These are phyloP conservation scores for Oikopleura albicans DNA, from an alignment of 23 tunicate genomes.

Conservation along the genomic window DNA sequence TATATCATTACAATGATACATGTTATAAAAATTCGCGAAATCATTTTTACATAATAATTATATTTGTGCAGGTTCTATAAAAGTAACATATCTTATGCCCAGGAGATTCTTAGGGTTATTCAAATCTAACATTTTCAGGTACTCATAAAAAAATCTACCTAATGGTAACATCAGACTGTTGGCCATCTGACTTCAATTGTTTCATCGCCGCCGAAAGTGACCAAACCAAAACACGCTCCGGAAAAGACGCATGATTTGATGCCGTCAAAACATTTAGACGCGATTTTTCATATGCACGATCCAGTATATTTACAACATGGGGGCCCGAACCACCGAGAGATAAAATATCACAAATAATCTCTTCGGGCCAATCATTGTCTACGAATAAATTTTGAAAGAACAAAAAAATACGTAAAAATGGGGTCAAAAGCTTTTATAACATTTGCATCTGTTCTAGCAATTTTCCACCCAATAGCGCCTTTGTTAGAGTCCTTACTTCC, in stretches of 20 bases:
- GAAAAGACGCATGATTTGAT: background rate
- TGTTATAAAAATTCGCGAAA: no score
- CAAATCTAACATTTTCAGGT: no score
- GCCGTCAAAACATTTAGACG: background rate
- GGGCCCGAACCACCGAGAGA: conserved; percentile 4
- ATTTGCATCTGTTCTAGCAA: no score
- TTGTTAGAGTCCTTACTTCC: background rate
- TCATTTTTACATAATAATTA: no score
- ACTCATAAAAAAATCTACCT: no score
- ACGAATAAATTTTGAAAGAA: background rate
- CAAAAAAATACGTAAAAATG: background rate
- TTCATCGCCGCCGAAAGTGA: background rate
- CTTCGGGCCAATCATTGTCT: background rate
- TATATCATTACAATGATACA: no score
- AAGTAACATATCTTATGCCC: no score
- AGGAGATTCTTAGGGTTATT: no score
- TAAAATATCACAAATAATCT: background rate
- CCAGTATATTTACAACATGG: background rate
- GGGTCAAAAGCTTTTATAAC: no score
- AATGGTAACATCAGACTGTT: background rate
- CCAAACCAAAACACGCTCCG: conserved; percentile 7
- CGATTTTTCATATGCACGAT: background rate
- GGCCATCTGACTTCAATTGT: background rate
- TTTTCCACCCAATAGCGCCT: no score
- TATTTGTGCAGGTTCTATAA: no score